Evolutionary conservation across 2,797 vertebrate species (phyloP).

Genomic region (Onychomys torridus): DNA sequence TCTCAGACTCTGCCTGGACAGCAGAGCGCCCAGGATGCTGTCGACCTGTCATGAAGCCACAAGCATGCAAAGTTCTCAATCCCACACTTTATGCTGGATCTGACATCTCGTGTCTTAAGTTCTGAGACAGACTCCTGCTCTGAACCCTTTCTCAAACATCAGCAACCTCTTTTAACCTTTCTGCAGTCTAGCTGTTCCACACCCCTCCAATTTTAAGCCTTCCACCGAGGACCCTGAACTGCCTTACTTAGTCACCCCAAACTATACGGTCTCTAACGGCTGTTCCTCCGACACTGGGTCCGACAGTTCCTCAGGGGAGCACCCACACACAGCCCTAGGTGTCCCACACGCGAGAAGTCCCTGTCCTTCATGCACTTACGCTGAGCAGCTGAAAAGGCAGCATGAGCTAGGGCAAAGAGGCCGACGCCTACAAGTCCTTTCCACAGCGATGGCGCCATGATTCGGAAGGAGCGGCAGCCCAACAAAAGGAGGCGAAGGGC

Average conservation of each 20-base stretch:
- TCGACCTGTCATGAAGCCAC: conserved; percentile 34
- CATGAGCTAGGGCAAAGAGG: conserved; percentile 95
- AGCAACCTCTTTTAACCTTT: background rate
- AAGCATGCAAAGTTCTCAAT: conserved; percentile 17
- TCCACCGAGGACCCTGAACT: background rate
- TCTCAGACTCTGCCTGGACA: conserved; percentile 49
- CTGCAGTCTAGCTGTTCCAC: background rate
- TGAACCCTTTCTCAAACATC: background rate
- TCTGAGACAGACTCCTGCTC: background rate
- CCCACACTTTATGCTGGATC: conserved; percentile 44
- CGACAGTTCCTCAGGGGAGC: conserved; percentile 20
- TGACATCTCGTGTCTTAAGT: conserved; percentile 21
- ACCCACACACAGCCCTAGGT: background rate
- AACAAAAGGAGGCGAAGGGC: conserved; percentile 60
- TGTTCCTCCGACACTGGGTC: background rate
- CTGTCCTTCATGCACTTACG: conserved; percentile 89
- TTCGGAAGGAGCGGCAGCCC: conserved; percentile 67
- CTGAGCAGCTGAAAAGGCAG: conserved; percentile 97
- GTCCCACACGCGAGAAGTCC: background rate
- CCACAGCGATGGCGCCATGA: conserved; percentile 97
- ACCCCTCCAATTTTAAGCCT: background rate
- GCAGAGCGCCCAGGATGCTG: conserved; percentile 33
- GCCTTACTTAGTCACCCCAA: conserved; percentile 44
- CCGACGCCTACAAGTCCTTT: conserved; percentile 96
- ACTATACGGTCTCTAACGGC: conserved; percentile 43